Conservation (phyloP, 2,888 invertebrate species). For the Ferrisia virgata region DNA sequence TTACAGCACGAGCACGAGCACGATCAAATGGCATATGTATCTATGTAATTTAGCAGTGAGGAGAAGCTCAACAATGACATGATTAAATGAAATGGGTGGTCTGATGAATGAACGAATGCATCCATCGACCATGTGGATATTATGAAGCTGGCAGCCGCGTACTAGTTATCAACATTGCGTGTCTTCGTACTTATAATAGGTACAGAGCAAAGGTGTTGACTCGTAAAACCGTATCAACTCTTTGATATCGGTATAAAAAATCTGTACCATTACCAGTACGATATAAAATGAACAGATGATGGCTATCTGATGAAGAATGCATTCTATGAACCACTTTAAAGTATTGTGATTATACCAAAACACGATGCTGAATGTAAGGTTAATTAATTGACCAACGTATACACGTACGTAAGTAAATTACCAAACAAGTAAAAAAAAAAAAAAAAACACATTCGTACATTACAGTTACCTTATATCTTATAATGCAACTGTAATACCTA, state of each 20-base stretch:
- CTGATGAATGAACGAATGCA: background rate
- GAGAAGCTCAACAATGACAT: background rate
- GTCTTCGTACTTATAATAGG: too few species aligned
- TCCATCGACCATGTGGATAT: background rate
- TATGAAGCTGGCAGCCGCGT: too few species aligned
- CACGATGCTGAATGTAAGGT: background rate
- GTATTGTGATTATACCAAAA: background rate
- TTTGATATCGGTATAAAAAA: background rate
- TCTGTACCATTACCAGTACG: background rate
- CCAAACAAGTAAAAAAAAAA: background rate
- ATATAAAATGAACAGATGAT: background rate
- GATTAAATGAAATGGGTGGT: background rate
- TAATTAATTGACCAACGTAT: background rate
- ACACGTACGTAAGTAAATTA: background rate
- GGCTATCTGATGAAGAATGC: background rate
- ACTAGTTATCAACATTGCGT: background rate
- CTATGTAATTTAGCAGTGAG: too few species aligned
- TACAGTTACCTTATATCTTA: too few species aligned
- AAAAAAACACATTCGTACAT: background rate
- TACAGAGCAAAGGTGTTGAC: background rate
- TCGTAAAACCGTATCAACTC: background rate
- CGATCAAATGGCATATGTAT: background rate
- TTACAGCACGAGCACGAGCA: background rate
- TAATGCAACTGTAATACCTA: background rate
- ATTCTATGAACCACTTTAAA: background rate